phyloP scores from a whole-genome alignment of 1,140 invertebrate genomes.

The Yoshiicerus persimilis region DNA sequence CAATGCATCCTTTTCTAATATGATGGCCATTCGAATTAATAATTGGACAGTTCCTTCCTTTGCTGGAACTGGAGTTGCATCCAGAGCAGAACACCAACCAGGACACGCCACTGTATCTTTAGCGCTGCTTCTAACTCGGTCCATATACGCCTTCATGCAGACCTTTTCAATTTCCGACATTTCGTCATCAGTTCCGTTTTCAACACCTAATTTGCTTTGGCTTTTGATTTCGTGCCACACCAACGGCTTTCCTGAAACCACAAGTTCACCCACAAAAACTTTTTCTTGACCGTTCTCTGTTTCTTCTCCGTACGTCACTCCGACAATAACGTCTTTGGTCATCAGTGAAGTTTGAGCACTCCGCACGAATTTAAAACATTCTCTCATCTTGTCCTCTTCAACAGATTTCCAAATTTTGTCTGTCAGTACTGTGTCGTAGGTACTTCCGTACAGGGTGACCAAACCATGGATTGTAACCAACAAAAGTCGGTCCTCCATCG shows the following conservation, averaged over 20 bases:
- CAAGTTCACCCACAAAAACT: background rate
- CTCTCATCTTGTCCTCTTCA: background rate
- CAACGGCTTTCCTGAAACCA: background rate
- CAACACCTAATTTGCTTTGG: background rate
- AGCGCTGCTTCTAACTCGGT: background rate
- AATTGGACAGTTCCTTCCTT: background rate
- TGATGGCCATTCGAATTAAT: background rate
- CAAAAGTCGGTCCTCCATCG: constrained; percentile 28
- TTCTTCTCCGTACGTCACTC: background rate
- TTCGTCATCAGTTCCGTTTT: background rate
- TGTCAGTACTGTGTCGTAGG: background rate
- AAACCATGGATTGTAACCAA: constrained; percentile 27
- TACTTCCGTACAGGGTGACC: constrained; percentile 9
- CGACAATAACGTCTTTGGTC: constrained; percentile 7
- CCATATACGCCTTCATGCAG: background rate
- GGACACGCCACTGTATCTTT: background rate
- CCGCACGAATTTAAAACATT: constrained; percentile 33
- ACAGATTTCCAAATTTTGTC: background rate
- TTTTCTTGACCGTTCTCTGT: background rate
- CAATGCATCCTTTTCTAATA: no score
- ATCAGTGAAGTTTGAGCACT: background rate
- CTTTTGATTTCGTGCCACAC: background rate
- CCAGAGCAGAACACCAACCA: background rate
- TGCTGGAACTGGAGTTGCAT: background rate
- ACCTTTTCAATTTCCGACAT: background rate